Conservation (phyloP, 2,888 invertebrate genomes). For the Cephus runcator region DNA sequence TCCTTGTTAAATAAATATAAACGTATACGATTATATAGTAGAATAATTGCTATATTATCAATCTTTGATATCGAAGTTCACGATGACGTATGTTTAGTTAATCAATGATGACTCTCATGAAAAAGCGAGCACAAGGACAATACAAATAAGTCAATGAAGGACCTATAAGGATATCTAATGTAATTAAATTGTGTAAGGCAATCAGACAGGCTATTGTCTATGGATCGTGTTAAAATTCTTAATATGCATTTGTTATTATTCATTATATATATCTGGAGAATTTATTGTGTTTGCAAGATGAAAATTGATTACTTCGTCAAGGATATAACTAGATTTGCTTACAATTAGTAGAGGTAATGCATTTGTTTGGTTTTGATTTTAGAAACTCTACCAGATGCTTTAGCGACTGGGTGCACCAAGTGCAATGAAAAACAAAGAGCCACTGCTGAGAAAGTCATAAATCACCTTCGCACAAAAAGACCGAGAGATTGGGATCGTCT, state of each 20-base stretch:
- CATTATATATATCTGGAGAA: slow-evolving; percentile 15
- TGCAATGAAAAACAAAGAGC: slow-evolving; percentile 76
- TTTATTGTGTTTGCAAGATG: not conserved
- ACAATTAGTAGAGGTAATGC: not conserved
- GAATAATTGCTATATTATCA: not conserved
- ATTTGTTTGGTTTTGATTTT: slow-evolving; percentile 33
- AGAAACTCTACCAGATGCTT: slow-evolving; percentile 79
- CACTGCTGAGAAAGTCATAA: slow-evolving; percentile 76
- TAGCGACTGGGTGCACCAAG: slow-evolving; percentile 73
- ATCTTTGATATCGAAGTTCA: not conserved
- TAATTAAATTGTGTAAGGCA: not conserved
- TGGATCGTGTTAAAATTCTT: not conserved
- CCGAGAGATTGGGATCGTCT: slow-evolving; percentile 77
- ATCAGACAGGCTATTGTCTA: too few species aligned
- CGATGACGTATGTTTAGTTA: not conserved
- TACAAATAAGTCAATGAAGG: not conserved
- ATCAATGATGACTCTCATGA: not conserved
- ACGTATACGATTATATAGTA: not conserved
- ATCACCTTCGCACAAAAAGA: slow-evolving; percentile 72
- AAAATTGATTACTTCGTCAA: not conserved
- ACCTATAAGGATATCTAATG: not conserved
- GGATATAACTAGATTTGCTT: not conserved
- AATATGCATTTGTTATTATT: not conserved
- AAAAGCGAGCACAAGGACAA: not conserved
- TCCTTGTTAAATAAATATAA: not conserved